Evolutionary conservation across 2,797 vertebrate species (phyloP).

Genomic region (Morelia viridis): DNA sequence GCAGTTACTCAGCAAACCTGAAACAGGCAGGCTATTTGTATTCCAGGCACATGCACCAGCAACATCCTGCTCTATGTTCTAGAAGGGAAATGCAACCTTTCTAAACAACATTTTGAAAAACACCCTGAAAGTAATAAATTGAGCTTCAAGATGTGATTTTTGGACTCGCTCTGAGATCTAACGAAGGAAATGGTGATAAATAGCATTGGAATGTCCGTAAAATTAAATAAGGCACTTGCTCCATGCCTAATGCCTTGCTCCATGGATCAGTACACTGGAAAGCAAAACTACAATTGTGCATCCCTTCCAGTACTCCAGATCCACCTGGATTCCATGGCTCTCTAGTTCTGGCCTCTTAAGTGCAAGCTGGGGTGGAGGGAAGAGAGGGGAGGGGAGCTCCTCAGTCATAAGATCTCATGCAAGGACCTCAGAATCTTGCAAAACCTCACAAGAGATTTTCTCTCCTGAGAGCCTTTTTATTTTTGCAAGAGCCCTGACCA

Average conservation of each 20-base stretch:
- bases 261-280: background rate
- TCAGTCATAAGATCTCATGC: background rate
- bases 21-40: conserved; percentile 22
- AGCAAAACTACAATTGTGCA: background rate
- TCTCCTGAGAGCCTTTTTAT: background rate
- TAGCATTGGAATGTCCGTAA: background rate
- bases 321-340: too few species aligned
- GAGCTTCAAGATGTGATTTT: background rate
- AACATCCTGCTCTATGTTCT: background rate
- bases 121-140: background rate
- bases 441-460: background rate
- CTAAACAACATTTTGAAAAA: conserved; percentile 11
- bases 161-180: conserved; percentile 2
- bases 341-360: background rate
- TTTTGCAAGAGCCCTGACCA: background rate
- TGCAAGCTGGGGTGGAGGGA: too few species aligned
- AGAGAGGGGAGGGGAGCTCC: too few species aligned
- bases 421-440: background rate
- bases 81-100: conserved; percentile 22
- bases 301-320: background rate
- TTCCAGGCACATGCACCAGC: conserved; percentile 5
- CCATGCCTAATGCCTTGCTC: background rate
- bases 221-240: background rate
- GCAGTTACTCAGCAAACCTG: conserved; percentile 25
- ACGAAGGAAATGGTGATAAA: background rate